Base-by-base conservation (phyloP, 2,888 invertebrate genomes). In the Eupithecia pulchellata region DNA sequence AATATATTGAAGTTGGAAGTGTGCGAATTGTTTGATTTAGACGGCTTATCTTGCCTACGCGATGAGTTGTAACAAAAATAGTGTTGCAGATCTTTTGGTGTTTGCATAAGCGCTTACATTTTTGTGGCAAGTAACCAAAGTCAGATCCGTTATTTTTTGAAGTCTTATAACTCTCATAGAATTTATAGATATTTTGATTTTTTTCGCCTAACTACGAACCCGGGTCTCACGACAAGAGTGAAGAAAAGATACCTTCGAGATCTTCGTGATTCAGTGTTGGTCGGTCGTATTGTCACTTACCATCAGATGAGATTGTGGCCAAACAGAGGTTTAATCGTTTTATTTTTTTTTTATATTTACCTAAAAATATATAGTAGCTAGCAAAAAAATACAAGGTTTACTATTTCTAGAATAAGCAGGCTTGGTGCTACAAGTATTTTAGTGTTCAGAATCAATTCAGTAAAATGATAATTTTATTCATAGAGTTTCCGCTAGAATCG, bases 381-480 rank as follows among this genome's bases (percentile, higher is more conserved):
- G 20, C 30, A 34, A 61, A 32, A 58, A 25, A 61, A 34, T 13
- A 32, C 5, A 61, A 61, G 34, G 20, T 61, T 29, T 61, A 11
- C 61, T 4, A 61, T 61, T 60, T 61, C 61, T 5, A 30, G 34
- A 32, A 82, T 88, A 89, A 90, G 84, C 42, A 88, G 88, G 83
- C 87, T 82, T 79, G 89, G 88, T 89, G 84, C 86, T 86, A 83
- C 84, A 82, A 88, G 86, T 88, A 89, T 90, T 89, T 92, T 91
- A 91, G 86, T 86, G 64, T 87, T 85, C 90, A 87, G 89, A 93
- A 93, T 93, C 93, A 93, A 93, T 93, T 93, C 91, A 87, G 90
- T 90, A 88, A 89, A 93, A 93, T 90, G 93, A 93, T 93, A 93
- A 93, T 93, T 93, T 93, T 93, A 93, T 93, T 93, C 93, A 93